Evolutionary conservation across 2,797 vertebrate species (phyloP).

Genomic region (Platyrinchus mystaceus): DNA sequence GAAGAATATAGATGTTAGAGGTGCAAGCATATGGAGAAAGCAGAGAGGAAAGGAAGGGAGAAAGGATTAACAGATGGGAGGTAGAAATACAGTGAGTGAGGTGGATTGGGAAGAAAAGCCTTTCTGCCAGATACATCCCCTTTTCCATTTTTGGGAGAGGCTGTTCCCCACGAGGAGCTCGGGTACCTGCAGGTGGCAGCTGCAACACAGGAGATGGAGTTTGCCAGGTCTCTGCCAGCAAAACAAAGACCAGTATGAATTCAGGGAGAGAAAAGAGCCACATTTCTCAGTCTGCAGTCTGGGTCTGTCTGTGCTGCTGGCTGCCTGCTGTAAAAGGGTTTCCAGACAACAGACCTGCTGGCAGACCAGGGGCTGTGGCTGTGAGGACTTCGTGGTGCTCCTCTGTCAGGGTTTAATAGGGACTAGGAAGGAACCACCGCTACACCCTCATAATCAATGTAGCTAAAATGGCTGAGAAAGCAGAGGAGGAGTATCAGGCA

Average conservation of each 20-base stretch:
- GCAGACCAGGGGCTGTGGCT: not conserved
- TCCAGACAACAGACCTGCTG: not conserved
- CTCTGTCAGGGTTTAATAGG: not conserved
- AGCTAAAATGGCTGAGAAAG: not conserved
- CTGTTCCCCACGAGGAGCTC: not conserved
- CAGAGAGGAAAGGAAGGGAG: not conserved
- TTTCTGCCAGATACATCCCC: not conserved
- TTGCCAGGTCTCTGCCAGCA: not conserved
- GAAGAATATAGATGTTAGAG: not conserved
- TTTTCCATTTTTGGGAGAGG: not conserved
- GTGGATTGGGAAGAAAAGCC: not conserved
- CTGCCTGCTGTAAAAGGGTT: not conserved
- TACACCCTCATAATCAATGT: not conserved
- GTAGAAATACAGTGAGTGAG: not conserved
- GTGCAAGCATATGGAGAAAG: not conserved
- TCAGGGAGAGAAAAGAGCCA: not conserved
- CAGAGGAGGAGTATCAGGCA: not conserved
- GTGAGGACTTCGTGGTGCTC: not conserved
- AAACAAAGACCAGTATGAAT: not conserved
- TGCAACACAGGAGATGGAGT: not conserved
- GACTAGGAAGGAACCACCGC: not conserved
- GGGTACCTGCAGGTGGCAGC: constrained; percentile 36
- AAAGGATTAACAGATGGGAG: not conserved
- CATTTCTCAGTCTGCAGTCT: not conserved
- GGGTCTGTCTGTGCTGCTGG: not conserved